These are phyloP conservation scores for Hipposideros larvatus DNA, from an alignment of 2,797 vertebrate genomes.

Conservation along the genomic window DNA sequence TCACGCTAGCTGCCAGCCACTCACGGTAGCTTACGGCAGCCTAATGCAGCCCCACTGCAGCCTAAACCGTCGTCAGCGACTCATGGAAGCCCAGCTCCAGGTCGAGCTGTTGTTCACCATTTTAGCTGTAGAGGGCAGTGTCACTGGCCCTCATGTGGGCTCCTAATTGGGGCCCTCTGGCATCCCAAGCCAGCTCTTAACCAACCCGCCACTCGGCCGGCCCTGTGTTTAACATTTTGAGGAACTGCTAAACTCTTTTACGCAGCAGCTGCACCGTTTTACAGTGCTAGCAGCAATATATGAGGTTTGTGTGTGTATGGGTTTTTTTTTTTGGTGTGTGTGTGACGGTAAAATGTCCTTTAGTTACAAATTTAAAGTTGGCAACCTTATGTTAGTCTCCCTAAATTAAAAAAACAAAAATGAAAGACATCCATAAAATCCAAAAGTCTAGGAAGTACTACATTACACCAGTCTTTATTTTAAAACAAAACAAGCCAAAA, in stretches of 20 bases:
- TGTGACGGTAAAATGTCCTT: neutral
- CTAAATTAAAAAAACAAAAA: neutral
- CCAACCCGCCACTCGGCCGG: too few relatives aligned
- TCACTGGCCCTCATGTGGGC: too few relatives aligned
- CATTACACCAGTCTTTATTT: neutral
- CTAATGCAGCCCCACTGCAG: too few relatives aligned
- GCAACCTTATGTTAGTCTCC: neutral
- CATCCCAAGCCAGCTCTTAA: too few relatives aligned
- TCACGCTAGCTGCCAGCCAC: too few relatives aligned
- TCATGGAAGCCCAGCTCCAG: too few relatives aligned
- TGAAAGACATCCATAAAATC: neutral
- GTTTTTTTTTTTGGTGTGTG: neutral
- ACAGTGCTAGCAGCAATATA: neutral
- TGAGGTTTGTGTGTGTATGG: neutral
- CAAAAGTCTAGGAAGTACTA: neutral
- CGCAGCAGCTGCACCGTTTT: neutral
- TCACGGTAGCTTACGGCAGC: too few relatives aligned
- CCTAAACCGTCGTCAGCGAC: too few relatives aligned
- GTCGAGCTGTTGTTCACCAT: too few relatives aligned
- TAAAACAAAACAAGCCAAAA: neutral
- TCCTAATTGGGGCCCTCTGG: too few relatives aligned
- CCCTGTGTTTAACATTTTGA: neutral
- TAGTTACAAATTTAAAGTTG: neutral
- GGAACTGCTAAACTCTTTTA: neutral
- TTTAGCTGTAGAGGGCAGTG: too few relatives aligned